These are phyloP conservation scores for Bedellia somnulentella DNA, from an alignment of 2,888 invertebrate genomes.

Conservation along the genomic window DNA sequence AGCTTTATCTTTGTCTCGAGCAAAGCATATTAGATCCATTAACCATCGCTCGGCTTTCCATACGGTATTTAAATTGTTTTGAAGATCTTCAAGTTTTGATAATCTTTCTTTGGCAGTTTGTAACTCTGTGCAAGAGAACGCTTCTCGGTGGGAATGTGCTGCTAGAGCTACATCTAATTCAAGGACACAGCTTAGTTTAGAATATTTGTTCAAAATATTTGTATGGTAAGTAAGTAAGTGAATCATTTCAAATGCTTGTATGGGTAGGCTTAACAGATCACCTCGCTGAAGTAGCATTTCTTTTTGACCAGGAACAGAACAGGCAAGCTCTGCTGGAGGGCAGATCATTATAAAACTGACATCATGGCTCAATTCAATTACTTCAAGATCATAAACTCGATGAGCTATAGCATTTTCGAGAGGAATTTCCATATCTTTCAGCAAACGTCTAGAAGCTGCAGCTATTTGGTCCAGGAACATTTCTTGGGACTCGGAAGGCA, in stretches of 20 bases:
- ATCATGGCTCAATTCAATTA: slow-evolving; percentile 87
- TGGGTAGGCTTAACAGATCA: slow-evolving; percentile 86
- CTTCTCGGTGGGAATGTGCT: slow-evolving; percentile 91
- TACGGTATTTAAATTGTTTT: slow-evolving; percentile 80
- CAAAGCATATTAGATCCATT: slow-evolving; percentile 92
- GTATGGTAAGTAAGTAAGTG: slow-evolving; percentile 93
- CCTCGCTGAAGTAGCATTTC: slow-evolving; percentile 83
- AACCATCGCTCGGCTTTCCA: slow-evolving; percentile 97
- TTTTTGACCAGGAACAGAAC: slow-evolving; percentile 84
- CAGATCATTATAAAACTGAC: slow-evolving; percentile 91
- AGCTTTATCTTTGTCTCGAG: slow-evolving; percentile 71
- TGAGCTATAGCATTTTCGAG: slow-evolving; percentile 70
- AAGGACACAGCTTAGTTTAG: slow-evolving; percentile 88
- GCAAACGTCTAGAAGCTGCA: slow-evolving; percentile 71
- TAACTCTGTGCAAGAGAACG: slow-evolving; percentile 88
- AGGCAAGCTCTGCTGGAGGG: slow-evolving; percentile 90
- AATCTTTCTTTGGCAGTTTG: slow-evolving; percentile 84
- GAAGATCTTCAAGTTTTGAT: slow-evolving; percentile 79
- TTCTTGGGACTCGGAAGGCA: slow-evolving; percentile 75
- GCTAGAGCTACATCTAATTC: slow-evolving; percentile 91
- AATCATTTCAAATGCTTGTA: slow-evolving; percentile 93
- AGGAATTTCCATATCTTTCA: slow-evolving; percentile 79
- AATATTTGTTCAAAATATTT: slow-evolving; percentile 87
- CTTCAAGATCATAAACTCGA: slow-evolving; percentile 90
- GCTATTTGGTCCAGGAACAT: slow-evolving; percentile 79